Evolutionary conservation across 1,140 invertebrate genomes (phyloP).

Genomic region (Pseudobourletiella spinata): DNA sequence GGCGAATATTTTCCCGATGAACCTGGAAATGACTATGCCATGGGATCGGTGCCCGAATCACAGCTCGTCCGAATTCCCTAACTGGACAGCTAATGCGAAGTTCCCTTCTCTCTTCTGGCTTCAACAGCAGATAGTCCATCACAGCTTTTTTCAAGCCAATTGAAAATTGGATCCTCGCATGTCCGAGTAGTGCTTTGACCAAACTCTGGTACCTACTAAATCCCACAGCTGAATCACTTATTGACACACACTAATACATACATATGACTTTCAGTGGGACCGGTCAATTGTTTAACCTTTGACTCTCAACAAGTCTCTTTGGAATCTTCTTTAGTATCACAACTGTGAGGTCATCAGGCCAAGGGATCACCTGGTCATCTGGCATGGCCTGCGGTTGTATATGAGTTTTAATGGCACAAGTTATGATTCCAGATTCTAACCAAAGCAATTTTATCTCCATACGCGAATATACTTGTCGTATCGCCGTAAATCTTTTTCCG

Average conservation of each 20-base stretch:
- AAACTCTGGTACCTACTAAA: conserved; percentile 1
- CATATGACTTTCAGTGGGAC: not conserved
- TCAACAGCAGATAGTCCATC: conserved; percentile 59
- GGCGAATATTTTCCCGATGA: conserved; percentile 49
- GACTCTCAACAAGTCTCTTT: not conserved
- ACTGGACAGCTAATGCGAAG: conserved; percentile 54
- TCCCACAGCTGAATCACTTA: conserved; percentile 3
- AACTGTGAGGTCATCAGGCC: not conserved
- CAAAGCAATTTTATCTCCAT: not conserved
- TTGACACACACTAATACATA: not conserved
- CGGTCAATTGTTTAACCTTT: too few species aligned
- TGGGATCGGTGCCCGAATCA: conserved; percentile 64
- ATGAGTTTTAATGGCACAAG: too few species aligned
- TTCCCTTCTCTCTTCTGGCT: conserved; percentile 53
- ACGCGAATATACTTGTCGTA: conserved; percentile 26
- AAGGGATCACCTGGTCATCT: not conserved
- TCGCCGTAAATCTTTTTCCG: conserved; percentile 13
- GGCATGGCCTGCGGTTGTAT: not conserved
- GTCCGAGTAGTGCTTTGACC: conserved; percentile 43
- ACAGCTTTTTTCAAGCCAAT: conserved; percentile 53
- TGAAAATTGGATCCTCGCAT: conserved; percentile 53
- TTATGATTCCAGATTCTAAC: not conserved
- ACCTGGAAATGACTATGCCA: conserved; percentile 58
- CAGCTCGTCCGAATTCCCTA: conserved; percentile 48
- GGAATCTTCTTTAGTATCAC: not conserved